phyloP scores from a whole-genome alignment of 2,888 invertebrate species.

The Esperia sulphurella region DNA sequence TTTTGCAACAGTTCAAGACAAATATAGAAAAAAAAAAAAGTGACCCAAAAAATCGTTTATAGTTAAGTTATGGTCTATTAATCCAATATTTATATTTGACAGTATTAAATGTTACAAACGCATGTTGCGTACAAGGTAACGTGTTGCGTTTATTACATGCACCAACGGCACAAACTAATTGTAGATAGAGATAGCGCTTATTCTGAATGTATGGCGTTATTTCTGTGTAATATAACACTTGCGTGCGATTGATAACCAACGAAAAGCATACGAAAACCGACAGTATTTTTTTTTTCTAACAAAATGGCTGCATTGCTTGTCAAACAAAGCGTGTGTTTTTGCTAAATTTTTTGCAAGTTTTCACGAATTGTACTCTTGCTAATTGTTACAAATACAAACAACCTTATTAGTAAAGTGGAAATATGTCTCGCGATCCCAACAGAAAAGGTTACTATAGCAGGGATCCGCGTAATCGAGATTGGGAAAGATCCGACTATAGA shows the following conservation, averaged over 20 bases:
- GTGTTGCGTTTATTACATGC: too few species aligned
- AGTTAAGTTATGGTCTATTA: too few species aligned
- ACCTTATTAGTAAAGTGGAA: constrained; percentile 4
- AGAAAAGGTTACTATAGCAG: constrained; percentile 19
- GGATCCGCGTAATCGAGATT: constrained; percentile 23
- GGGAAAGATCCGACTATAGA: constrained; percentile 28
- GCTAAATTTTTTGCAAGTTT: not conserved
- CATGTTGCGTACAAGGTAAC: too few species aligned
- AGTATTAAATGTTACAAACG: too few species aligned
- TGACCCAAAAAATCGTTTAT: too few species aligned
- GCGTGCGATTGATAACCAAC: not conserved
- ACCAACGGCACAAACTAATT: too few species aligned
- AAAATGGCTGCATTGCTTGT: not conserved
- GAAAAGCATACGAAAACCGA: not conserved
- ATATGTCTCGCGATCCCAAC: constrained; percentile 27
- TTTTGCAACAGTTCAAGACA: too few species aligned
- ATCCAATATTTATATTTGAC: too few species aligned
- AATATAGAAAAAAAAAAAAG: too few species aligned
- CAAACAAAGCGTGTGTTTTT: constrained; percentile 1
- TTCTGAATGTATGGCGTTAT: not conserved
- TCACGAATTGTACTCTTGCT: not conserved
- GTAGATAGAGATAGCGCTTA: not conserved
- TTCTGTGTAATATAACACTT: not conserved
- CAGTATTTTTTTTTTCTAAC: too few species aligned
- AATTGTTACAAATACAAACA: not conserved